phyloP scores from a whole-genome alignment of 2,797 vertebrate species.

The Catharus ustulatus region DNA sequence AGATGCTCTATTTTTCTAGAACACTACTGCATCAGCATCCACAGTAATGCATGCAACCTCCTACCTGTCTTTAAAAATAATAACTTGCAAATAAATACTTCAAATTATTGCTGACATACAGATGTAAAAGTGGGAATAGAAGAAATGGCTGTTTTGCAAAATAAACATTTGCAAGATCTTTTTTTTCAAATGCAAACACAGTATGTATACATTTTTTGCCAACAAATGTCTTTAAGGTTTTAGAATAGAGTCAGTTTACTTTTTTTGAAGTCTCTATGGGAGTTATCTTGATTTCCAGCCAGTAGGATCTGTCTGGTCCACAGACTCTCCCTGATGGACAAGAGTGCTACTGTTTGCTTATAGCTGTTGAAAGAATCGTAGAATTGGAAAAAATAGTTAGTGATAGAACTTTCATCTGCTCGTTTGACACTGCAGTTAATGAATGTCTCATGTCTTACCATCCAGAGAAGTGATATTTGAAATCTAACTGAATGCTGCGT shows the following conservation, averaged over 20 bases:
- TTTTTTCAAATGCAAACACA: background rate
- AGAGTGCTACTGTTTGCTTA: conserved; percentile 49
- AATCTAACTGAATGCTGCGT: background rate
- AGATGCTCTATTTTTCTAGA: background rate
- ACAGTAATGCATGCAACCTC: background rate
- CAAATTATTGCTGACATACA: background rate
- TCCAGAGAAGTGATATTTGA: background rate
- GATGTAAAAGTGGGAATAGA: background rate
- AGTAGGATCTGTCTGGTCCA: background rate
- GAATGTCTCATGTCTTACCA: background rate
- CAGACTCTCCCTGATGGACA: conserved; percentile 28
- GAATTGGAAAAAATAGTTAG: conserved; percentile 14
- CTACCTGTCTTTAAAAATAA: background rate
- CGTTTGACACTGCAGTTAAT: conserved; percentile 22
- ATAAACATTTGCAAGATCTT: background rate
- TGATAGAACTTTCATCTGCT: conserved; percentile 36
- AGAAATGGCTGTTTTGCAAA: background rate
- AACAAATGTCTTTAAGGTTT: conserved; percentile 17
- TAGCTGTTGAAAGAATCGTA: conserved; percentile 37
- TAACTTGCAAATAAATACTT: background rate
- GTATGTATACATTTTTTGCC: background rate
- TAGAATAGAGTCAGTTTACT: background rate
- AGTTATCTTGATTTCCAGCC: conserved; percentile 46
- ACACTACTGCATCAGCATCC: background rate
- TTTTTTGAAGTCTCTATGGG: background rate